Evolutionary conservation across 1,140 invertebrate genomes (phyloP).

Genomic region (Sinella curviseta): DNA sequence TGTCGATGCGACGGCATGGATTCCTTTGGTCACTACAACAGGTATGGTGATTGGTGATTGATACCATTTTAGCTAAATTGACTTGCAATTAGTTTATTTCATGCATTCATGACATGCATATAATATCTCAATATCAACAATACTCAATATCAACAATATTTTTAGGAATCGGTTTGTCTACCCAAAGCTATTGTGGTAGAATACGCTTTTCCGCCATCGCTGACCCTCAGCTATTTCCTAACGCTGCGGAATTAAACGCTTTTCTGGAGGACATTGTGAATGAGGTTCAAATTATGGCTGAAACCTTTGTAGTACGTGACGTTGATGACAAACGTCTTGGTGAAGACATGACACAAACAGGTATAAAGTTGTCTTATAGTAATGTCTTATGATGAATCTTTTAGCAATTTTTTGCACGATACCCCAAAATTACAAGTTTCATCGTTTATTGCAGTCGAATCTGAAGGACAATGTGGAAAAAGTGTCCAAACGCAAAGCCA

Average conservation of each 20-base stretch:
- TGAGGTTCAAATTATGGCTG: conserved; percentile 22
- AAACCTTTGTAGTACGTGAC: not conserved
- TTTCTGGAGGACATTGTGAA: conserved; percentile 38
- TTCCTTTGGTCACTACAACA: conserved; percentile 39
- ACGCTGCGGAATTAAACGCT: conserved; percentile 20
- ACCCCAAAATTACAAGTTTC: not conserved
- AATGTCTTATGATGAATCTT: too few species aligned
- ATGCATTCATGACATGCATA: not conserved
- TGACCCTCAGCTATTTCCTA: conserved; percentile 31
- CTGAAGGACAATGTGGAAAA: not conserved
- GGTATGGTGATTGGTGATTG: conserved; percentile 19
- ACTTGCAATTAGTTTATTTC: not conserved
- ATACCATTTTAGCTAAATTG: not conserved
- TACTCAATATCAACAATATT: not conserved
- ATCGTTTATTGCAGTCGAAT: not conserved
- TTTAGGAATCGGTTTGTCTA: conserved; percentile 41
- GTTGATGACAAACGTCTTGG: not conserved
- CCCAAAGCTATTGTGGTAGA: conserved; percentile 38
- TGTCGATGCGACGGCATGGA: conserved; percentile 33
- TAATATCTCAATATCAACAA: not conserved
- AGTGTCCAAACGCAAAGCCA: not conserved
- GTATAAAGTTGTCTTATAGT: too few species aligned
- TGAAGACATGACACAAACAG: not conserved
- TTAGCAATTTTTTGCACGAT: too few species aligned
- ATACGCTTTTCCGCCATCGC: conserved; percentile 34